phyloP scores from a whole-genome alignment of 2,113 vertebrate genomes.

The Myotis brandtii region DNA sequence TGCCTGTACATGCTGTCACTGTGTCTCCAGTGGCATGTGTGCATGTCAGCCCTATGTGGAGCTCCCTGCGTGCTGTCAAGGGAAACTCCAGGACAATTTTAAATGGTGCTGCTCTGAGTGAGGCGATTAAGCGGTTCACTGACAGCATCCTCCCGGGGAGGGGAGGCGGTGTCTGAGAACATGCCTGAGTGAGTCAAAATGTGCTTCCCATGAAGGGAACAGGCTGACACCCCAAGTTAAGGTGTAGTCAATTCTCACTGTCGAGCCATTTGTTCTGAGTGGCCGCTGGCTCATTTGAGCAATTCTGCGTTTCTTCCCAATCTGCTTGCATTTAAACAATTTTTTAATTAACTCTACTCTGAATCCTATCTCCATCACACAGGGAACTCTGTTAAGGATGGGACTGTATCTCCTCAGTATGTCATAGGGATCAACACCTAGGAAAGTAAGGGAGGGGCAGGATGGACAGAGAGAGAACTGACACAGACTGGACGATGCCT shows the following conservation, averaged over 20 bases:
- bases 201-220: background rate
- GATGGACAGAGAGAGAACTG: background rate
- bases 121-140: conserved; percentile 72
- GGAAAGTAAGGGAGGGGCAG: background rate
- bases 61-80: conserved; percentile 31
- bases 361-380: background rate
- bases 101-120: conserved; percentile 73
- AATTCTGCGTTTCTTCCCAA: background rate
- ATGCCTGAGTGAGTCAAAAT: background rate
- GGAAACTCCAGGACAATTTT: background rate
- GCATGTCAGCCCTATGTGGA: background rate
- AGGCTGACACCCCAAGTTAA: background rate
- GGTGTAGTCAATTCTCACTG: background rate
- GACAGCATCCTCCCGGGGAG: conserved; percentile 10
- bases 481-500: background rate
- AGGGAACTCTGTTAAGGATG: background rate
- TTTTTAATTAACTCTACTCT: background rate
- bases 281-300: background rate
- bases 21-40: background rate
- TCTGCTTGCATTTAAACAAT: background rate
- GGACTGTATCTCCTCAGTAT: background rate
- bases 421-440: background rate
- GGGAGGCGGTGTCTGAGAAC: background rate
- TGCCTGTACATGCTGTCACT: background rate
- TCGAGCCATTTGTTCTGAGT: background rate